phyloP scores from a whole-genome alignment of 2,113 vertebrate genomes.

The Cebus imitator region DNA sequence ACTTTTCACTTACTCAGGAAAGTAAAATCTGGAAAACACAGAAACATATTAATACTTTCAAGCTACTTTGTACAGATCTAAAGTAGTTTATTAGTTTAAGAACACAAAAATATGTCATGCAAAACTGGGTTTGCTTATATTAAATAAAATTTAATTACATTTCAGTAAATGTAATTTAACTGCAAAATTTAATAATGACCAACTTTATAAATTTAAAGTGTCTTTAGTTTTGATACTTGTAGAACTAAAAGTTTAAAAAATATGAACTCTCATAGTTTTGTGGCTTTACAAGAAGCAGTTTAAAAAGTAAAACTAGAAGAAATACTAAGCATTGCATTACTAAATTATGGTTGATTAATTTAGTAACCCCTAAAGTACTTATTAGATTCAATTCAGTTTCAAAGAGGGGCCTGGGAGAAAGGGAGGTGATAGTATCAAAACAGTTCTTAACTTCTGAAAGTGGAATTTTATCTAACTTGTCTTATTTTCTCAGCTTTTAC shows the following conservation, averaged over 20 bases:
- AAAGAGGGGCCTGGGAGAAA: neutral
- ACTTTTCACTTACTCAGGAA: slow-evolving; percentile 30
- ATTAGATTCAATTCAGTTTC: slow-evolving; percentile 26
- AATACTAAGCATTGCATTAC: neutral
- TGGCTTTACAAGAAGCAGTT: slow-evolving; percentile 1
- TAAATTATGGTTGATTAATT: neutral
- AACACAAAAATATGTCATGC: neutral
- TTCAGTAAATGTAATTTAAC: neutral
- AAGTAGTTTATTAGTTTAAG: slow-evolving; percentile 3
- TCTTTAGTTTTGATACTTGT: slow-evolving; percentile 34
- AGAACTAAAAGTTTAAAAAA: slow-evolving; percentile 16
- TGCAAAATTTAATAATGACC: neutral
- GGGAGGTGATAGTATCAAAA: neutral
- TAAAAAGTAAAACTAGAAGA: neutral
- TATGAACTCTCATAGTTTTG: neutral
- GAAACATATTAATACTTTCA: neutral
- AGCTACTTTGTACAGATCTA: neutral
- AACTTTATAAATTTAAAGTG: slow-evolving; percentile 23
- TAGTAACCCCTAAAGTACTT: neutral
- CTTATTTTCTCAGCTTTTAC: slow-evolving; percentile 38
- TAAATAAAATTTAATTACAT: neutral
- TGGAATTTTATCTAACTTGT: neutral
- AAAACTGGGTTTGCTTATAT: slow-evolving; percentile 7
- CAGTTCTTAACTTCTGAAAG: neutral
- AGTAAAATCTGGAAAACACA: slow-evolving; percentile 23